These are phyloP conservation scores for Siniperca chuatsi DNA, from an alignment of 2,113 vertebrate genomes.

Conservation along the genomic window DNA sequence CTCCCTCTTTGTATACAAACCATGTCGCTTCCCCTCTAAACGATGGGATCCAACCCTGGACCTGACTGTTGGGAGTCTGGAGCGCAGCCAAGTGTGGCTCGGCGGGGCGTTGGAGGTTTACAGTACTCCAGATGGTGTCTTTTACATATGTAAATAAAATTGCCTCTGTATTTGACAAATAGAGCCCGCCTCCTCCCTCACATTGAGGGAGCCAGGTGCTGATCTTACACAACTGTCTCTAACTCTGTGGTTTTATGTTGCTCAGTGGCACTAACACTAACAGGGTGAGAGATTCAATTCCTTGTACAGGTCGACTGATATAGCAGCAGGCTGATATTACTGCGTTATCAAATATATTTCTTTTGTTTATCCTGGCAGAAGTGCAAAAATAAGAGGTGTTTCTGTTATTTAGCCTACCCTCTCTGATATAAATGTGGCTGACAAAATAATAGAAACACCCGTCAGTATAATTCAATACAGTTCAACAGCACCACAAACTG, in stretches of 20 bases:
- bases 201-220: constrained; percentile 42
- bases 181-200: not conserved
- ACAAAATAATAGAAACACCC: not conserved
- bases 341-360: not conserved
- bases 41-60: constrained; percentile 30
- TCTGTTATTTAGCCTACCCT: not conserved
- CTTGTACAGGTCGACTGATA: not conserved
- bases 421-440: not conserved
- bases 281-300: not conserved
- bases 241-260: not conserved
- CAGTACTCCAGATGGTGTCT: constrained; percentile 71
- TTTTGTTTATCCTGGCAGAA: not conserved
- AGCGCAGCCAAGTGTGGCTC: constrained; percentile 41
- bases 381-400: not conserved
- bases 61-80: constrained; percentile 63
- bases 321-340: not conserved
- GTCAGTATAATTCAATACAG: not conserved
- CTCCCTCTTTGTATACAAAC: constrained; percentile 55
- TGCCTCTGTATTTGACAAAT: constrained; percentile 43
- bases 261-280: not conserved
- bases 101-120: constrained; percentile 53
- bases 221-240: not conserved
- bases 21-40: constrained; percentile 22
- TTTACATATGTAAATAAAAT: constrained; percentile 75
- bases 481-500: no score